phyloP scores from a whole-genome alignment of 92 coral and sea anemone genomes.

The Palythoa heliodiscus region DNA sequence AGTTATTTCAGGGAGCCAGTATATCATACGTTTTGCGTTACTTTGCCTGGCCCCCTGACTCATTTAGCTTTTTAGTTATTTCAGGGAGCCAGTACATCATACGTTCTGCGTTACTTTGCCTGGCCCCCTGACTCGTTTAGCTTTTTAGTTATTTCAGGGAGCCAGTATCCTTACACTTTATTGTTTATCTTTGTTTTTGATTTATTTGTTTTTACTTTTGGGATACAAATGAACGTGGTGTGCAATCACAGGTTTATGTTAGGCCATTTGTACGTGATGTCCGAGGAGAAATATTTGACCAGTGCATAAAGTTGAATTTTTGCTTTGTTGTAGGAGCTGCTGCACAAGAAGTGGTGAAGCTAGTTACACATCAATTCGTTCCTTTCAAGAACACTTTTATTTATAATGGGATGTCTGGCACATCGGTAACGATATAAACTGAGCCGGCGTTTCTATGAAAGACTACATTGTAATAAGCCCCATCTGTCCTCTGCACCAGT shows the following conservation, averaged over 20 bases:
- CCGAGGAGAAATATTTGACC: background rate
- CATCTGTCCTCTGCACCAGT: background rate
- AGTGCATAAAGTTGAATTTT: no score
- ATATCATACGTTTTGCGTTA: no score
- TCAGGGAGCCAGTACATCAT: no score
- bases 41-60: no score
- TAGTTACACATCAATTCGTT: conserved; percentile 93
- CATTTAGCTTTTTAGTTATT: no score
- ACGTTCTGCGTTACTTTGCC: no score
- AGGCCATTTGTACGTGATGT: background rate
- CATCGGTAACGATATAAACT: conserved; percentile 74
- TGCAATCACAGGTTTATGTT: background rate
- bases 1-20: no score
- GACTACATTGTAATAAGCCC: background rate
- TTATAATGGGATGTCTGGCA: conserved; percentile 96
- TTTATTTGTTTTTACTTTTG: no score
- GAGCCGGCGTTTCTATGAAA: background rate
- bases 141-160: no score
- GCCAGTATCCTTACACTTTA: no score
- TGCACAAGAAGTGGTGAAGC: conserved; percentile 94
- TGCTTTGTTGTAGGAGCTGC: conserved; percentile 73
- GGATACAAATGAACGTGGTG: background rate
- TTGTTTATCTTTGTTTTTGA: no score
- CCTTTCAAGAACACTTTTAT: conserved; percentile 89
- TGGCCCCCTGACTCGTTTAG: no score